phyloP scores from a whole-genome alignment of 53 echinoderm and acorn worm genomes.

The Zoroaster sp. region DNA sequence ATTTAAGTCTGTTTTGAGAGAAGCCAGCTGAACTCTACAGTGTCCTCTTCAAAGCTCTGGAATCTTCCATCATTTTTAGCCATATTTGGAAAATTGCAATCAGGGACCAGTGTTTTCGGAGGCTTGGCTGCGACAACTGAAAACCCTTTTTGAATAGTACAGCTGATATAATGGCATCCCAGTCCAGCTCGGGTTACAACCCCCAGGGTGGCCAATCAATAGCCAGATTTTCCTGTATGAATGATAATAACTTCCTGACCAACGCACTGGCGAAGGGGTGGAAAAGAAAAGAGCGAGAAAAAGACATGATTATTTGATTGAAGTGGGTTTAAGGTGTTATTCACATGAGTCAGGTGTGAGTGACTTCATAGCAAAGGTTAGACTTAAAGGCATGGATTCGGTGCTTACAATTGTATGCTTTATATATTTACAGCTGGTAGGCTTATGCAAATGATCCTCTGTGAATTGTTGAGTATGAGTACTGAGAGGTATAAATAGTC shows the following conservation, averaged over 20 bases:
- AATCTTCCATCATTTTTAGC: neutral
- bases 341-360: neutral
- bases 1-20: neutral
- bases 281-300: neutral
- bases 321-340: neutral
- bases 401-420: neutral
- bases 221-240: constrained; percentile 51
- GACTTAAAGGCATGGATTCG: neutral
- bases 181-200: constrained; percentile 14
- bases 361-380: neutral
- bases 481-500: neutral
- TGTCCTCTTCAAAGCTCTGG: neutral
- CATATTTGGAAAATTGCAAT: neutral
- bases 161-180: constrained; percentile 5
- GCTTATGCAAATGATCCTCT: neutral
- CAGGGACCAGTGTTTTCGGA: neutral
- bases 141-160: neutral
- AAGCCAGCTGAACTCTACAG: neutral
- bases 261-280: neutral
- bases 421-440: too few relatives aligned
- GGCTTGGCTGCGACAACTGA: neutral
- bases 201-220: constrained; percentile 53
- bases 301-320: neutral
- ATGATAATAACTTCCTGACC: constrained; percentile 47
- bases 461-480: neutral